A percentile compares a stretch with the other conserved stretches of the same genome.
These are phyloP conservation scores for Drosophila rellima DNA, from an alignment of 2,888 invertebrate species.

Conservation along the genomic window DNA sequence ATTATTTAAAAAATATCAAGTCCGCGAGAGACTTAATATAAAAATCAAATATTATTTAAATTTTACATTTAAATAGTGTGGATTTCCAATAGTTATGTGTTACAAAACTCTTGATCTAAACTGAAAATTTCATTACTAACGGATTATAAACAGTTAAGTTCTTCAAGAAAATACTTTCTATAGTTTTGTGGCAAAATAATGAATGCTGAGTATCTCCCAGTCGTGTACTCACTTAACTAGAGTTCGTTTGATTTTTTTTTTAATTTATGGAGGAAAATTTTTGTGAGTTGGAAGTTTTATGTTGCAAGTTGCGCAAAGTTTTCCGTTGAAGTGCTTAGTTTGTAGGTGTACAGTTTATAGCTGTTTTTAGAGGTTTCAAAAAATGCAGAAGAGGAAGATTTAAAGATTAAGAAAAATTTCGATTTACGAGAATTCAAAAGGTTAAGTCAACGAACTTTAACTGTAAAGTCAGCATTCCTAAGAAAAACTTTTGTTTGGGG, in stretches of 20 bases:
- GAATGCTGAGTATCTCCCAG: not conserved
- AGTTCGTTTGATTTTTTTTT: constrained; percentile 7
- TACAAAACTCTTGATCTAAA: not conserved
- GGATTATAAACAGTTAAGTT: not conserved
- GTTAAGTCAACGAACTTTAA: constrained; percentile 53
- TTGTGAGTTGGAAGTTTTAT: constrained; percentile 24
- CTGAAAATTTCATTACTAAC: not conserved
- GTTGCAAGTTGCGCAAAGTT: constrained; percentile 54
- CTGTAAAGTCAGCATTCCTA: constrained; percentile 30
- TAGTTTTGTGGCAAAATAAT: not conserved
- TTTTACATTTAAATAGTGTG: not conserved
- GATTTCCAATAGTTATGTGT: not conserved
- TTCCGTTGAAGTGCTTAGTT: constrained; percentile 8
- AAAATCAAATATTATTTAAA: not conserved
- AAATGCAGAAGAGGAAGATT: constrained; percentile 3
- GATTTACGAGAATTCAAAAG: not conserved
- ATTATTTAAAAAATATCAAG: not conserved
- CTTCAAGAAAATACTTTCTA: not conserved
- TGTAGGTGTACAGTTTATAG: constrained; percentile 13
- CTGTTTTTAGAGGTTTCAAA: constrained; percentile 1
- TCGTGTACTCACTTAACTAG: not conserved
- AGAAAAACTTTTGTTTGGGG: constrained; percentile 2
- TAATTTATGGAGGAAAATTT: constrained; percentile 48
- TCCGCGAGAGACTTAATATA: not conserved
- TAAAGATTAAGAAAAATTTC: constrained; percentile 14